phyloP scores from a whole-genome alignment of 2,113 vertebrate species.

The Ornithorhynchus anatinus region DNA sequence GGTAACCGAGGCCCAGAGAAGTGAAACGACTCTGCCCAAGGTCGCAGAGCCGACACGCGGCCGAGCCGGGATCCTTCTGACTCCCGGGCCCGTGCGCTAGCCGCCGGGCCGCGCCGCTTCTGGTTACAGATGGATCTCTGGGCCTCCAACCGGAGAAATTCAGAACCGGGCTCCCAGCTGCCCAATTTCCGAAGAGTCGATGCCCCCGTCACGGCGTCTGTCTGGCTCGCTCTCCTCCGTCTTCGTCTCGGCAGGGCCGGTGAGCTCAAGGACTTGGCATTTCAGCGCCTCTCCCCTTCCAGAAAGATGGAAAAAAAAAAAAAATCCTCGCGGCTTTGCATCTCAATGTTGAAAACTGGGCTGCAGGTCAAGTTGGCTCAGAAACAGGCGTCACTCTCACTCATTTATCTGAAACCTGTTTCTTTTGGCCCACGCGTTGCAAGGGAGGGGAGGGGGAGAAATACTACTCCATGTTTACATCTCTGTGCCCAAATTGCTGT shows the following conservation, averaged over 20 bases:
- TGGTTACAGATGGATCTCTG: too few relatives aligned
- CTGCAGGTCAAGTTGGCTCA: neutral
- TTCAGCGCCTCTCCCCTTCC: neutral
- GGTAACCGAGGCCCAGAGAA: too few relatives aligned
- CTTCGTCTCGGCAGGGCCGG: neutral
- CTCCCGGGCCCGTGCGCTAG: too few relatives aligned
- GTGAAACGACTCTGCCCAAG: too few relatives aligned
- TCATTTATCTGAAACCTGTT: conserved; percentile 45
- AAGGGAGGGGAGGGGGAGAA: neutral
- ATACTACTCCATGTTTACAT: neutral
- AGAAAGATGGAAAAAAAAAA: neutral
- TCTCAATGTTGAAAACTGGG: conserved; percentile 25
- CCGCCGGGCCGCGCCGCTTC: too few relatives aligned
- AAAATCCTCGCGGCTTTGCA: neutral
- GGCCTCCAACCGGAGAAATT: too few relatives aligned
- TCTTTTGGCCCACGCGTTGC: conserved; percentile 28
- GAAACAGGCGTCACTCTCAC: conserved; percentile 8
- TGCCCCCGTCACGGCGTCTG: neutral
- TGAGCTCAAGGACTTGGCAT: neutral
- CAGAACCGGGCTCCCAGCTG: neutral
- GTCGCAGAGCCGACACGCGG: too few relatives aligned
- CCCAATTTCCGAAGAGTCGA: neutral
- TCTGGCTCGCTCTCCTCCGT: neutral
- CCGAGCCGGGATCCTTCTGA: too few relatives aligned
- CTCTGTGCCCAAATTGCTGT: neutral